A percentile compares a stretch with the other conserved stretches of the same genome.
phyloP scores from a whole-genome alignment of 2,113 vertebrate species.

The Dendropsophus ebraccatus region DNA sequence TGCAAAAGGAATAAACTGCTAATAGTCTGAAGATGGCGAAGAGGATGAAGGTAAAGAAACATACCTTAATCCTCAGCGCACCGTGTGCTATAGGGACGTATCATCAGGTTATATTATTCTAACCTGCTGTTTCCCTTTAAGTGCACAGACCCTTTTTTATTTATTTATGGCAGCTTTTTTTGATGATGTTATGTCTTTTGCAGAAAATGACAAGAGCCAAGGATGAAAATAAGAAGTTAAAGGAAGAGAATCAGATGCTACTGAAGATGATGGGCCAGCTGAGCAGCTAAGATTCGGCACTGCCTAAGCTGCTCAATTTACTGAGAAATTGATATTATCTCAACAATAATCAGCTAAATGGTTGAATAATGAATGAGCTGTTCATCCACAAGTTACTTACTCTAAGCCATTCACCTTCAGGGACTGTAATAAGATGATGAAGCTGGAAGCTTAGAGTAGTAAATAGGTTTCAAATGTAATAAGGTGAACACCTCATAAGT shows the following conservation, averaged over 20 bases:
- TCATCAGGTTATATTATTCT: too few species aligned
- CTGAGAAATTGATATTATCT: not conserved
- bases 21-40: too few species aligned
- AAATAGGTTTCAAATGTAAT: not conserved
- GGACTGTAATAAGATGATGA: not conserved
- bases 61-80: too few species aligned
- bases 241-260: constrained; percentile 58
- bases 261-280: constrained; percentile 56
- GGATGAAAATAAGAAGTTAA: constrained; percentile 53
- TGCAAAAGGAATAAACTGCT: too few species aligned
- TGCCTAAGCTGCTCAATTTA: not conserved
- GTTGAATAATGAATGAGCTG: not conserved
- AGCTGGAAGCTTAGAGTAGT: not conserved
- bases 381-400: not conserved
- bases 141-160: too few species aligned
- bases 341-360: not conserved
- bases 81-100: too few species aligned
- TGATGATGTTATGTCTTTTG: not conserved
- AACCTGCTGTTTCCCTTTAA: too few species aligned
- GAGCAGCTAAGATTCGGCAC: constrained; percentile 12
- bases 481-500: not conserved
- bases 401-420: not conserved
- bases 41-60: too few species aligned
- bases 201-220: constrained; percentile 45
- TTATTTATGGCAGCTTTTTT: too few species aligned